phyloP scores from a whole-genome alignment of 1,140 invertebrate species.

The Sipha flava region DNA sequence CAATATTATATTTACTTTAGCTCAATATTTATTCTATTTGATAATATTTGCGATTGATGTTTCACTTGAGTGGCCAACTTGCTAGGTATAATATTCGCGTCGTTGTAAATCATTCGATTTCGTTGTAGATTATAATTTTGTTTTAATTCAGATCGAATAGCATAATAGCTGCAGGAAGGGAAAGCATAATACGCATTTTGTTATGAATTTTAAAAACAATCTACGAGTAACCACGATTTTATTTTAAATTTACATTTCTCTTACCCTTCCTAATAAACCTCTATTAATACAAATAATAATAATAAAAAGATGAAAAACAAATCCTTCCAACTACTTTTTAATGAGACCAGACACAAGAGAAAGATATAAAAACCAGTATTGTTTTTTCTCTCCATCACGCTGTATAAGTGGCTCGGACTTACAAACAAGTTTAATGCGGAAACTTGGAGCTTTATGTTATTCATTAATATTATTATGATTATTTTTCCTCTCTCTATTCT shows the following conservation, averaged over 20 bases:
- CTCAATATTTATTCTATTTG: no score
- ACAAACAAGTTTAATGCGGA: constrained; percentile 16
- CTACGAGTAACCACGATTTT: background rate
- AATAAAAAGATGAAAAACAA: background rate
- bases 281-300: constrained; percentile 19
- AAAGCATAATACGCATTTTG: background rate
- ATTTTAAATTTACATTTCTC: constrained; percentile 22
- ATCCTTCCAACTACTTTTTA: constrained; percentile 28
- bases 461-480: background rate
- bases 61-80: no score
- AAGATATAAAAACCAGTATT: constrained; percentile 4
- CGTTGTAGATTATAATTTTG: background rate
- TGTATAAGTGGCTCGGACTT: constrained; percentile 1
- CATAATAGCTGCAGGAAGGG: background rate
- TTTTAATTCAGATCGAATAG: background rate
- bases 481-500: background rate
- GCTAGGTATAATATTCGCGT: no score
- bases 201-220: background rate
- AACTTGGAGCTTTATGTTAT: constrained; percentile 16
- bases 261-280: background rate
- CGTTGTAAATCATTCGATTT: no score
- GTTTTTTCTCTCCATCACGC: background rate
- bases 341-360: constrained; percentile 18
- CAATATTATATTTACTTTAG: no score
- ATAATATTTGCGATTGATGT: no score